Evolutionary conservation across 2,888 invertebrate genomes (phyloP), one percentile per base, ranked within the genome.

Genomic region (Theristus sp.): DNA sequence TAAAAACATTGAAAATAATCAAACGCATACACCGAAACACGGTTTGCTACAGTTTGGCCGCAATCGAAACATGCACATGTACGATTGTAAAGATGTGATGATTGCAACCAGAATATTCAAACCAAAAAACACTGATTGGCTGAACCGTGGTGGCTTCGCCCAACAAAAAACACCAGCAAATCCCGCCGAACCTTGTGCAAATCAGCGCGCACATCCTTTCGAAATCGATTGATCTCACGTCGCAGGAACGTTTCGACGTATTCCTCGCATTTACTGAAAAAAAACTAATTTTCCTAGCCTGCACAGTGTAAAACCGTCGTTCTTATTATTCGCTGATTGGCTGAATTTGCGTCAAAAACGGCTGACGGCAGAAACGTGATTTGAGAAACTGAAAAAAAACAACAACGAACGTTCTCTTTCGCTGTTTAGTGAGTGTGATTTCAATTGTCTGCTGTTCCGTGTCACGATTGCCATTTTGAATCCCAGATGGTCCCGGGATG

Each of bases 211-310:
- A 56, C 1, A 17, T 30, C 24, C 30, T 56, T 56, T 2, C 30
- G n/a, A 26, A 30, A 56, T n/a, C 56, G 29, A 28, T 56, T 56
- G 56, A 30, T 30, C 24, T 56, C 56, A 1, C 31, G 56, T 22
- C 31, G 29, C 29, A 56, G 31, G 10, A 30, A 29, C 2, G 56
- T 56, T 26, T 56, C 56, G n/a, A 28, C n/a, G n/a, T 30, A 28
- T 24, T 56, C n/a, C 56, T 56, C 56, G 13, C 54, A 54, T 24
- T 54, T 54, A n/a, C 49, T 49, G 49, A 49, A 49, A n/a, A 49
- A 49, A 10, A n/a, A 24, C 3, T 17, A 38, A n/a, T n/a, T n/a
- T n/a, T n/a, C n/a, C n/a, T n/a, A n/a, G n/a, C n/a, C n/a, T n/a
- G n/a, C n/a, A n/a, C n/a, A n/a, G n/a, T n/a, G n/a, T n/a, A n/a